Base-by-base conservation (phyloP, 2,888 invertebrate species). In the Lacanobia oleracea region DNA sequence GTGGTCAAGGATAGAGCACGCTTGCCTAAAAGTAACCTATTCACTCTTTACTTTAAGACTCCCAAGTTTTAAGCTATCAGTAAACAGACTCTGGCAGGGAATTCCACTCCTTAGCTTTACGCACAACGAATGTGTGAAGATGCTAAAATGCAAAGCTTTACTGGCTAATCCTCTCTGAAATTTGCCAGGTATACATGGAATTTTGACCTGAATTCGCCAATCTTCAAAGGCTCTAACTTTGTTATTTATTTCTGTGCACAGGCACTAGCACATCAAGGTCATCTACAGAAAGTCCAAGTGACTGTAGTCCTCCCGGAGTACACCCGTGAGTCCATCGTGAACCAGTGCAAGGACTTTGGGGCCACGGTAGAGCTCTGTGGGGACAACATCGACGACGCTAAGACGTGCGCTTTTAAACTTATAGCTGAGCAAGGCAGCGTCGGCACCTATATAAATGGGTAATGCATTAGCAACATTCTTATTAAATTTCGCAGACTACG, bases 251-350 rank as follows among this genome's bases (percentile, higher is more conserved):
- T 21, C 4, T 37, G 16, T 37, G 68, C 77, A 33, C 79, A 93
- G 95, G 96, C 96, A 6, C 82, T 98, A 76, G 97, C 97, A 57
- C 98, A 97, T 90, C 97, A 98, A 88, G 98, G 98, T 0, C 93
- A 96, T 82, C 96, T 96, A 73, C 92, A 98, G n/a, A 93, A 93
- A 53, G 96, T 97, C 66, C 96, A 97, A 0, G 97, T 97, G 1
- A 98, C 97, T 0, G 98, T 99, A 6, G 98, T 99, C 6, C 98
- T 99, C 97, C 99, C 99, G 0, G 96, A 97, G 12, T 96, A 97
- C 4, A 98, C 98, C 0, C 97, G 98, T 0, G 97, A 98, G 53
- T 98, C 98, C 97, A 98, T 98, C 92, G 97, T 98, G 37, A 97
- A 97, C 82, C 97, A 97, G 76, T 99, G 99, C 89, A 96, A 97